Conservation (phyloP, 1,140 invertebrate species). For the Calliopsis andreniformis region DNA sequence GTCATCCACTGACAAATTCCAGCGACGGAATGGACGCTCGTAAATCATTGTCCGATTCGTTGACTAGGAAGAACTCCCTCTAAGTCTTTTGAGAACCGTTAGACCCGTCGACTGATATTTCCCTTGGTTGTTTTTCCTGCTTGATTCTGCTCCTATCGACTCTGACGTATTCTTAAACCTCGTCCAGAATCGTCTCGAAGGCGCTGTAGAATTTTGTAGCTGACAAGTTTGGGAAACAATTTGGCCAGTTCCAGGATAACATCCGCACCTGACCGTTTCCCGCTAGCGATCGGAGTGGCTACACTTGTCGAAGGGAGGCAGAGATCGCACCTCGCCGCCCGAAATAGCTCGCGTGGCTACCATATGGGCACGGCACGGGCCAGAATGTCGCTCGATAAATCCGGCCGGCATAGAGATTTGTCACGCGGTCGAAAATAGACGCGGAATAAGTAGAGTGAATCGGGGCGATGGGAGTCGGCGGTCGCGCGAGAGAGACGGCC, state of each 20-base stretch:
- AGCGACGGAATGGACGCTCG: slow-evolving; percentile 54
- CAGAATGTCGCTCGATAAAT: slow-evolving; percentile 68
- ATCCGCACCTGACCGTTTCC: not conserved
- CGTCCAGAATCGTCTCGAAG: too few species aligned
- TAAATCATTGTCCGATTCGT: slow-evolving; percentile 60
- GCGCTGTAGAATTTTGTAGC: too few species aligned
- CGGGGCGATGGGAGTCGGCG: slow-evolving; percentile 6
- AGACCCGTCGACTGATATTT: slow-evolving; percentile 12
- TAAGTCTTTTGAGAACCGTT: slow-evolving; percentile 48
- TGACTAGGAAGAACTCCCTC: slow-evolving; percentile 49
- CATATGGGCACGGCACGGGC: slow-evolving; percentile 62
- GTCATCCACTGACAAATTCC: slow-evolving; percentile 59
- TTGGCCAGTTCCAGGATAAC: too few species aligned
- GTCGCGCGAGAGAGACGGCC: not conserved
- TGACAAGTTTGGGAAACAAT: too few species aligned
- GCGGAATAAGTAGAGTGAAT: slow-evolving; percentile 47
- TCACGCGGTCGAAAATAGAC: slow-evolving; percentile 67
- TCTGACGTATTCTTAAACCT: too few species aligned
- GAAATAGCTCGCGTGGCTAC: slow-evolving; percentile 58
- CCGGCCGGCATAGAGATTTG: slow-evolving; percentile 63
- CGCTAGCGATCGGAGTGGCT: slow-evolving; percentile 30
- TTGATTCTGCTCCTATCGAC: too few species aligned
- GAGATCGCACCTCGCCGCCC: slow-evolving; percentile 47
- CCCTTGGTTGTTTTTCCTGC: not conserved
- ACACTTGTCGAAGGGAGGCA: slow-evolving; percentile 55